phyloP scores from a whole-genome alignment of 37 sponge, comb jelly and placozoan species.

The Beroe ovata region DNA sequence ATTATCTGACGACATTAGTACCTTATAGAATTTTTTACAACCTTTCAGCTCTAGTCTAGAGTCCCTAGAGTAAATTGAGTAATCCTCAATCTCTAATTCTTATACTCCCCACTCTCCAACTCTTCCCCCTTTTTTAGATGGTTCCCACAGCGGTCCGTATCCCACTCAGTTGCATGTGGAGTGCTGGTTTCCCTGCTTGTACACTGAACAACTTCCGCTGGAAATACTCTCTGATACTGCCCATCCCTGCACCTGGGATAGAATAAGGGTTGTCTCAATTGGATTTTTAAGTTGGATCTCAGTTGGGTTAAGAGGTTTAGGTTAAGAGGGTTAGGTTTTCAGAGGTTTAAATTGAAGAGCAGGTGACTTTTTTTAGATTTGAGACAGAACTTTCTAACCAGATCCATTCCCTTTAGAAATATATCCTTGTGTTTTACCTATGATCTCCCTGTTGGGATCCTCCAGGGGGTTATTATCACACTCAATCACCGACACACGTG shows the following conservation, averaged over 20 bases:
- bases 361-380: not conserved
- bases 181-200: not conserved
- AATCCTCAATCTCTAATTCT: not conserved
- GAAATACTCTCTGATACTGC: conserved; percentile 38
- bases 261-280: too few relatives aligned
- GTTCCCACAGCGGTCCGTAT: conserved; percentile 37
- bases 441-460: conserved; percentile 11
- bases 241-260: conserved; percentile 57
- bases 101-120: not conserved
- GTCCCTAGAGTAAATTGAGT: too few relatives aligned
- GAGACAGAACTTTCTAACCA: not conserved
- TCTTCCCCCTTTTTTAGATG: too few relatives aligned
- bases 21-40: too few relatives aligned
- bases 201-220: conserved; percentile 42
- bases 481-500: not conserved
- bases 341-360: not conserved
- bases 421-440: not conserved
- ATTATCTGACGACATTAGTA: too few relatives aligned
- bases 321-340: not conserved
- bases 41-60: too few relatives aligned
- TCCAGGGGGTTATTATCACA: conserved; percentile 52
- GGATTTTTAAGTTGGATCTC: too few relatives aligned
- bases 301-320: not conserved
- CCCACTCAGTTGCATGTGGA: conserved; percentile 37
- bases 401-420: not conserved